Percentiles rank a stretch among this genome's conserved stretches.
phyloP scores from a whole-genome alignment of 2,113 vertebrate species.

The Chamaea fasciata region DNA sequence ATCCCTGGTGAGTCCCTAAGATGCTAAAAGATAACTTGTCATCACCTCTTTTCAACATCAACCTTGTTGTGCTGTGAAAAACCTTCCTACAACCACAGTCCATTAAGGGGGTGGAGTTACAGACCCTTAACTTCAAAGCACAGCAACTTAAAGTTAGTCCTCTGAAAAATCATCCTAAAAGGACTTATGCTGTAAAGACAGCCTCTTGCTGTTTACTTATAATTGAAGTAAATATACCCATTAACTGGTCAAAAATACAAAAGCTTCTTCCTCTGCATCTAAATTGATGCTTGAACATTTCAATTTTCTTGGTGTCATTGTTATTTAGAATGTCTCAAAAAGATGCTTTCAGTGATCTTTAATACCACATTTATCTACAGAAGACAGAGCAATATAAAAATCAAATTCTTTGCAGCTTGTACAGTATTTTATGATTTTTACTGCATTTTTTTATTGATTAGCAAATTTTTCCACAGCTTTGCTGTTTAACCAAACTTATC shows the following conservation, averaged over 20 bases:
- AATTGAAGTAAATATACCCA: background rate
- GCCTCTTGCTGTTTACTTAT: background rate
- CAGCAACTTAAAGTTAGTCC: background rate
- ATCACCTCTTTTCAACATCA: background rate
- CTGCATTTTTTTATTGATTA: background rate
- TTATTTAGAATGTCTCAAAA: background rate
- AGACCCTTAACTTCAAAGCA: background rate
- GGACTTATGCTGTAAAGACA: background rate
- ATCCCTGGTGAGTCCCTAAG: background rate
- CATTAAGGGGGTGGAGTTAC: background rate
- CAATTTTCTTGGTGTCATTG: background rate
- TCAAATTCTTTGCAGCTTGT: background rate
- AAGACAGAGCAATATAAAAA: background rate
- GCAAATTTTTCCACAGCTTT: background rate
- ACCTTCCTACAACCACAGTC: background rate
- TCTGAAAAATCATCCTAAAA: background rate
- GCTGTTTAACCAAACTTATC: background rate
- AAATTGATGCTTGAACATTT: background rate
- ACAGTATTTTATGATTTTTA: background rate
- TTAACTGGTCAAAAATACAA: background rate
- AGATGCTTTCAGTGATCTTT: background rate
- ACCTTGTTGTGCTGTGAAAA: background rate
- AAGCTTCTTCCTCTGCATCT: background rate
- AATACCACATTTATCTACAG: background rate
- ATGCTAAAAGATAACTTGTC: background rate